Evolutionary conservation across 2,113 vertebrate species (phyloP).

Genomic region (Grantiella picta): DNA sequence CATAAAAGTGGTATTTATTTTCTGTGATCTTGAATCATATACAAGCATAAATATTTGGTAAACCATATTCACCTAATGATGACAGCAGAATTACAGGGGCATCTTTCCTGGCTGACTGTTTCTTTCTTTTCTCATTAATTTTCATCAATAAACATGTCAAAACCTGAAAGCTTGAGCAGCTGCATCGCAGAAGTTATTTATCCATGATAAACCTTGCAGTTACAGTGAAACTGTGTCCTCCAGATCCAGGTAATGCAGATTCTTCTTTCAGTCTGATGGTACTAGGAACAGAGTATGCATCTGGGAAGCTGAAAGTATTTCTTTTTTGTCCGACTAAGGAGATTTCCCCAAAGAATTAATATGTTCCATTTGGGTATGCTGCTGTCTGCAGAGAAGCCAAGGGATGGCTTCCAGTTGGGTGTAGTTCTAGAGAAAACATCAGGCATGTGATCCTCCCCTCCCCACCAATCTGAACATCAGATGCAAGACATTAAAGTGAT

Average conservation of each 20-base stretch:
- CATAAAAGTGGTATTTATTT: constrained; percentile 7
- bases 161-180: neutral
- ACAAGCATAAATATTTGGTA: constrained; percentile 27
- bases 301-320: constrained; percentile 30
- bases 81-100: constrained; percentile 8
- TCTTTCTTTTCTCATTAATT: constrained; percentile 7
- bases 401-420: constrained; percentile 50
- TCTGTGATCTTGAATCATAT: constrained; percentile 10
- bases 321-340: neutral
- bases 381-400: constrained; percentile 33
- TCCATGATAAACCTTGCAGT: neutral
- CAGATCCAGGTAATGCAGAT: neutral
- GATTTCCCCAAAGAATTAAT: constrained; percentile 49
- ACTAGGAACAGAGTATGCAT: neutral
- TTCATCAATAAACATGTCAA: constrained; percentile 30
- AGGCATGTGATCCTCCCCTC: constrained; percentile 37
- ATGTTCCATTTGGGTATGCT: constrained; percentile 43
- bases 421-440: constrained; percentile 52
- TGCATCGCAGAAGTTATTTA: neutral
- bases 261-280: neutral
- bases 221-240: neutral
- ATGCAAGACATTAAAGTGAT: constrained; percentile 51
- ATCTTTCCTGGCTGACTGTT: neutral
- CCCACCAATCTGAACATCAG: constrained; percentile 49
- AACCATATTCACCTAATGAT: neutral